These are phyloP conservation scores for Furnarius figulus DNA, from an alignment of 2,113 vertebrate genomes.

Conservation along the genomic window DNA sequence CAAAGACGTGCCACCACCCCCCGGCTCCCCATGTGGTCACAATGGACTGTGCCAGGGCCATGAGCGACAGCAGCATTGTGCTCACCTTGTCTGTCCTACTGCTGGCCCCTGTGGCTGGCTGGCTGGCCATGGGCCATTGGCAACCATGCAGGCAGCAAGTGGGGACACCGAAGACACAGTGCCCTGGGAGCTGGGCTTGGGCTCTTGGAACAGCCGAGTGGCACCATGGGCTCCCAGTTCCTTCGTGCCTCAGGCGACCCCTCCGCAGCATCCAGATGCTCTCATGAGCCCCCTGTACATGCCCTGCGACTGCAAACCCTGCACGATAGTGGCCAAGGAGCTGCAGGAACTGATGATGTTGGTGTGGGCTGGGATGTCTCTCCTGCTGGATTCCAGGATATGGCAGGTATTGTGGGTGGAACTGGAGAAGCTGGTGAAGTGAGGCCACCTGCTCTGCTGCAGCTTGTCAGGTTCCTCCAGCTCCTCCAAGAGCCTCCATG, in stretches of 20 bases:
- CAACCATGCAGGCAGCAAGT: background rate
- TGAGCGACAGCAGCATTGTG: background rate
- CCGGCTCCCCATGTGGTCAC: too few relatives aligned
- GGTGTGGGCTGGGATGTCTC: background rate
- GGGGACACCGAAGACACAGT: background rate
- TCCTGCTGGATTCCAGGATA: background rate
- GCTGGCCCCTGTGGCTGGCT: background rate
- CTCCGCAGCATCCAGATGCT: background rate
- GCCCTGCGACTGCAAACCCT: background rate
- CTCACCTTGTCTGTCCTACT: background rate
- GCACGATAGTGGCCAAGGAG: background rate
- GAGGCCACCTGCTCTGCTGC: background rate
- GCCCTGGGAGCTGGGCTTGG: background rate
- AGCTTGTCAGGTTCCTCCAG: too few relatives aligned
- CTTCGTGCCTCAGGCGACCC: background rate
- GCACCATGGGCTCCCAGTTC: background rate
- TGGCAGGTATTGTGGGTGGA: background rate
- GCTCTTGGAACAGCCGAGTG: background rate
- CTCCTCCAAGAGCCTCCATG: background rate
- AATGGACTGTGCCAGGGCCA: too few relatives aligned
- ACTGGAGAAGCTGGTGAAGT: background rate
- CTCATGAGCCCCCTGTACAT: background rate
- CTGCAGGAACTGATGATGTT: background rate
- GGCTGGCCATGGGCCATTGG: background rate
- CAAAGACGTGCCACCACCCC: too few relatives aligned